Evolutionary conservation across 2,113 vertebrate species (phyloP), one percentile per base, ranked within the genome.

Genomic region (Acinonyx jubatus): DNA sequence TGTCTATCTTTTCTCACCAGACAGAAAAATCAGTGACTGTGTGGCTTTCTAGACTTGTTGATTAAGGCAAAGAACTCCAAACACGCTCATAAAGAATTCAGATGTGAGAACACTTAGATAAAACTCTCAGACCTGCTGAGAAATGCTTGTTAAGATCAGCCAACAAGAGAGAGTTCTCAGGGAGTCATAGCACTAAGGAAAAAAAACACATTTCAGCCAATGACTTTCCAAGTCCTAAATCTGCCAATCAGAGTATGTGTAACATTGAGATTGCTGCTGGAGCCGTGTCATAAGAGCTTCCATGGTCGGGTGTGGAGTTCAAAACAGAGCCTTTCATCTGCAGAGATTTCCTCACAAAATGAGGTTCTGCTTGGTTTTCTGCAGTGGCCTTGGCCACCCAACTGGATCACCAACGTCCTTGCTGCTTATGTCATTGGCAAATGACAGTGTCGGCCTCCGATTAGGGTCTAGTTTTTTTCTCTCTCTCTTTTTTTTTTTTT

Each of bases 81-180:
- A 84, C 4, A 65, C 23, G 11, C 74, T 95, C 68, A 36, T 61
- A 71, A 94, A 89, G 50, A 86, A 93, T 65, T 18, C 80, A 92
- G 57, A 81, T 13, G 18, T 18, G 23, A 63, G 16, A 80, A 50
- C 38, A 65, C 36, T 89, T 29, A 85, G 18, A 29, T 71, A 68
- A 73, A 52, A 76, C 48, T 82, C 25, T 89, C 33, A 18, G 55
- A 45, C 36, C 45, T 91, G 25, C 19, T 73, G 31, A 94, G 25
- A 94, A 94, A 63, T 50, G 36, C 36, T 19, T 19, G 5, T 82
- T 94, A 83, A 81, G 52, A 45, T 88, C 83, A 82, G 48, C 31
- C 63, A 92, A 57, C 33, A 79, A 92, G 65, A 89, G 92, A 94
- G 18, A 92, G 94, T 36, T 65, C 81, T 41, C 74, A 83, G 78